Percentiles rank a stretch among this genome's conserved stretches.
Evolutionary conservation across 1,140 invertebrate genomes (phyloP).

Genomic region (Panagrolaimus sp.): DNA sequence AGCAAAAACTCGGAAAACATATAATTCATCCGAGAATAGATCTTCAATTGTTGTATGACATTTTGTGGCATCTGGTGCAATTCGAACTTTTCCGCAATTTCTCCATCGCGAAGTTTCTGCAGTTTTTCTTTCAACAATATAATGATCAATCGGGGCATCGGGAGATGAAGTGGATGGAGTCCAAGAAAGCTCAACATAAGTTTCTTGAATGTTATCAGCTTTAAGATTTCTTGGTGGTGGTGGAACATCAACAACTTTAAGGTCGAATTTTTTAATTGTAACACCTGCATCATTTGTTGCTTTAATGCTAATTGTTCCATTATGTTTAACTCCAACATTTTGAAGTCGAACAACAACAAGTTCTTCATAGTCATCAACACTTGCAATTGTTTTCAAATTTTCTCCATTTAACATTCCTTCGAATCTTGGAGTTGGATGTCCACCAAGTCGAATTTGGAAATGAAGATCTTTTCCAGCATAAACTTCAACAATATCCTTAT

Average conservation of each 20-base stretch:
- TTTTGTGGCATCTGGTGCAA: slow-evolving; percentile 64
- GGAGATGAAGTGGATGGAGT: slow-evolving; percentile 32
- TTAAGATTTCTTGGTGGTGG: slow-evolving; percentile 36
- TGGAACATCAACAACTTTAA: slow-evolving; percentile 51
- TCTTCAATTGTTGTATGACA: slow-evolving; percentile 68
- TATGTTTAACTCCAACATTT: not conserved
- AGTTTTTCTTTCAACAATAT: slow-evolving; percentile 54
- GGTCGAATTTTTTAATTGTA: slow-evolving; percentile 30
- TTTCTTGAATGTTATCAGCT: slow-evolving; percentile 27
- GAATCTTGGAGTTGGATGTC: slow-evolving; percentile 31
- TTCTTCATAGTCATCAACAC: slow-evolving; percentile 28
- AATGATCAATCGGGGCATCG: slow-evolving; percentile 46
- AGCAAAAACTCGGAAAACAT: slow-evolving; percentile 89
- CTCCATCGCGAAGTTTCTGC: slow-evolving; percentile 50
- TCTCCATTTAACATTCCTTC: slow-evolving; percentile 32
- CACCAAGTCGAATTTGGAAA: slow-evolving; percentile 36
- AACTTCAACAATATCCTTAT: slow-evolving; percentile 22
- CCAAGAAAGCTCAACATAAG: slow-evolving; percentile 43
- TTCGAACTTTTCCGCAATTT: slow-evolving; percentile 42
- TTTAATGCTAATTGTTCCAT: slow-evolving; percentile 1
- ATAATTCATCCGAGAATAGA: slow-evolving; percentile 79
- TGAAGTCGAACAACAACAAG: not conserved
- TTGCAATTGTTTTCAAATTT: slow-evolving; percentile 26
- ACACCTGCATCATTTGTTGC: slow-evolving; percentile 39
- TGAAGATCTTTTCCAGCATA: slow-evolving; percentile 46